Base-by-base conservation (phyloP, 2,113 vertebrate genomes). In the Apteryx owenii region DNA sequence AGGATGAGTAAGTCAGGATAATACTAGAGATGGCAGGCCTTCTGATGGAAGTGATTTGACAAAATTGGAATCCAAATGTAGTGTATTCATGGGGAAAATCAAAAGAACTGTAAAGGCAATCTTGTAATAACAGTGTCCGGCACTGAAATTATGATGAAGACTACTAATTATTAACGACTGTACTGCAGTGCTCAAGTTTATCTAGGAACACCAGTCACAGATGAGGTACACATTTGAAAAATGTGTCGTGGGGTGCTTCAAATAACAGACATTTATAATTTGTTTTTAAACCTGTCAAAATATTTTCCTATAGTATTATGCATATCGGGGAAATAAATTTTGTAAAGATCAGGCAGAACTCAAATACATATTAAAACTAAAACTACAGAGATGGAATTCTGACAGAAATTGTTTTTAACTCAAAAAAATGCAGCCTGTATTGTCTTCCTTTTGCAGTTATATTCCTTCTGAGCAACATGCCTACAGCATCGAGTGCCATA, bases 191-290 rank as follows among this genome's bases (percentile, higher is more conserved):
- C 29, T 31, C 29, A 33, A 33, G 29, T 60, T 31, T 36, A 72
- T 36, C 33, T 51, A 53, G 23, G 36, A 93, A 70, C 75, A 89
- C 73, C 85, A 95, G 79, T 61, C 54, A 85, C 71, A 93, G 75
- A 95, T 46, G 40, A 95, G 92, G 64, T 38, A 80, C 71, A 51
- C 82, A 85, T 56, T 85, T 90, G 56, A 91, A 93, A 93, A 90
- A 83, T 75, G 90, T 93, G 81, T 97, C 94, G 91, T 38, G 60
- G 91, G 38, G 72, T 95, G 80, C 94, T 95, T 95, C 72, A 91
- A 89, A 72, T 80, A 88, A 89, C n/a, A 51, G 95, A 61, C 48
- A 94, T 83, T 68, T 75, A 88, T 61, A 68, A 85, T 68, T 84
- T 95, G 75, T 89, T 80, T 84, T n/a, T 46, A 69, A 54, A n/a